These are phyloP conservation scores for Platyrinchus mystaceus DNA, from an alignment of 2,797 vertebrate species.

Conservation along the genomic window DNA sequence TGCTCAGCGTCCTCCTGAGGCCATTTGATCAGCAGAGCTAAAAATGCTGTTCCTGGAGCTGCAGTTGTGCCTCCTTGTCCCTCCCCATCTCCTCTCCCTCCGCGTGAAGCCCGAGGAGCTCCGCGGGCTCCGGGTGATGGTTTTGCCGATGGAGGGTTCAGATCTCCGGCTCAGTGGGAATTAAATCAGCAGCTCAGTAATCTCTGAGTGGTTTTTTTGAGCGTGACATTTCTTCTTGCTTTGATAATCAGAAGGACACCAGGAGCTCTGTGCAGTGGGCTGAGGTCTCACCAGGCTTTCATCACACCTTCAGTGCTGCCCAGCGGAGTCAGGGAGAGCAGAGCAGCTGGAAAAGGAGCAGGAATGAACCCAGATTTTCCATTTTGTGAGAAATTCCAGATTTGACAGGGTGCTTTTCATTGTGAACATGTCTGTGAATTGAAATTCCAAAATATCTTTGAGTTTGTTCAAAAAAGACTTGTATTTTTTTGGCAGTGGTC, in stretches of 20 bases:
- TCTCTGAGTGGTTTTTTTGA: neutral
- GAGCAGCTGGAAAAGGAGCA: neutral
- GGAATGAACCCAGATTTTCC: neutral
- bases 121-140: rapidly evolving
- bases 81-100: neutral
- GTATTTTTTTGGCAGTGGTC: neutral
- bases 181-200: neutral
- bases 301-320: neutral
- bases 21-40: neutral
- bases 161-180: neutral
- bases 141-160: neutral
- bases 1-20: rapidly evolving
- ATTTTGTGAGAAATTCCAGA: neutral
- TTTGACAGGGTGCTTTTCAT: neutral
- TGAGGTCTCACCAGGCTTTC: neutral
- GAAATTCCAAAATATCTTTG: neutral
- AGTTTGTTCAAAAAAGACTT: neutral
- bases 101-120: neutral
- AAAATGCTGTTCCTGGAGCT: neutral
- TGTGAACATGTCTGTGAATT: neutral
- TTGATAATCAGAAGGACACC: neutral
- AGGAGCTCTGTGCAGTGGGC: neutral
- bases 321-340: neutral
- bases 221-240: neutral
- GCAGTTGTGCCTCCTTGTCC: neutral